Evolutionary conservation across 2,113 vertebrate genomes (phyloP).

Genomic region (Pitta sordida): DNA sequence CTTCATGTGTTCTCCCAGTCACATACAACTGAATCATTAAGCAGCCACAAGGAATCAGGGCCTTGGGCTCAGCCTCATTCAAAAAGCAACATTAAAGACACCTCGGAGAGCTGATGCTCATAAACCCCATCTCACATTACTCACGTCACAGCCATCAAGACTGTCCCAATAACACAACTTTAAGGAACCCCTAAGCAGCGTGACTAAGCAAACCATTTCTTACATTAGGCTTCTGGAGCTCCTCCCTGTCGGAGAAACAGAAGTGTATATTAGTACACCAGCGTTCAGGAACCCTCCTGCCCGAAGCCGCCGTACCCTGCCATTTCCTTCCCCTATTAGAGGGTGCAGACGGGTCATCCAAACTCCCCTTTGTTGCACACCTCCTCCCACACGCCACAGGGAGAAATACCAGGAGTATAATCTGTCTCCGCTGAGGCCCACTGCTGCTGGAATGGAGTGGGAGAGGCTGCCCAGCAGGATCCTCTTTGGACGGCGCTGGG

Average conservation of each 20-base stretch:
- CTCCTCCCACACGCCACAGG: neutral
- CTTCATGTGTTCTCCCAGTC: accelerated
- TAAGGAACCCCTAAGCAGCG: neutral
- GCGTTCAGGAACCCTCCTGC: neutral
- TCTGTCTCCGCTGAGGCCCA: neutral
- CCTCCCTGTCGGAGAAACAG: neutral
- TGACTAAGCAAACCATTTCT: constrained; percentile 21
- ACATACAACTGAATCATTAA: neutral
- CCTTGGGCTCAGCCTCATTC: neutral
- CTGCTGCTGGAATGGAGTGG: accelerated
- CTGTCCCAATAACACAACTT: neutral
- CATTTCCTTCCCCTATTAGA: neutral
- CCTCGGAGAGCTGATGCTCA: neutral
- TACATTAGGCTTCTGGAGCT: neutral
- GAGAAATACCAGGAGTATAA: neutral
- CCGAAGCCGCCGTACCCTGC: neutral
- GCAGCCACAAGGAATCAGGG: neutral
- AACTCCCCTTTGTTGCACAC: neutral
- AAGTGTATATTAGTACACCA: neutral
- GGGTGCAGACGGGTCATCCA: neutral
- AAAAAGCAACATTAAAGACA: neutral
- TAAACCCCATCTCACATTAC: neutral
- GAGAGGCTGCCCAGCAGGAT: neutral
- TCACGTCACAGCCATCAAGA: neutral
- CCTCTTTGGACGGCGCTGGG: accelerated